These are phyloP conservation scores for Bradypus variegatus DNA, from an alignment of 2,797 vertebrate genomes.

Conservation along the genomic window DNA sequence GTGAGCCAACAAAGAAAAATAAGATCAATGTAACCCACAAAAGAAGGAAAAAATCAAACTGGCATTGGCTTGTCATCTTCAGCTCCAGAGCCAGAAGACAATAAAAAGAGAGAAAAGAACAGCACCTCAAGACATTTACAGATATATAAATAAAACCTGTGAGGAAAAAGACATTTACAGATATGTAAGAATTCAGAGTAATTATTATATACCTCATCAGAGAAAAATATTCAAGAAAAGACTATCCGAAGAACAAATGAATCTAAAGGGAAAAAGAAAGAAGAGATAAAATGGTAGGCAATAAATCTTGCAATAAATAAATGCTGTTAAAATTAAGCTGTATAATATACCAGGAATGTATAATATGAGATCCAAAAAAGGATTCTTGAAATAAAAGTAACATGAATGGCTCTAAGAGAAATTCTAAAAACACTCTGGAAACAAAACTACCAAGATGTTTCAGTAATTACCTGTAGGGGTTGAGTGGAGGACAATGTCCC, in stretches of 20 bases:
- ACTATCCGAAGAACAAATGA: conserved; percentile 6
- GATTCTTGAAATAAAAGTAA: conserved; percentile 13
- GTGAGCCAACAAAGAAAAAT: not conserved
- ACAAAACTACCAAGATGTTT: not conserved
- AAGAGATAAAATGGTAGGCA: not conserved
- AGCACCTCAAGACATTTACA: not conserved
- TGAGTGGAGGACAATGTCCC: not conserved
- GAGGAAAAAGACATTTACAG: not conserved
- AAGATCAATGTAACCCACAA: not conserved
- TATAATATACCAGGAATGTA: not conserved
- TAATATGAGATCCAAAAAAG: not conserved
- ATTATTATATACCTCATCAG: not conserved
- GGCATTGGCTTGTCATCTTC: not conserved
- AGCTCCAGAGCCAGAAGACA: not conserved
- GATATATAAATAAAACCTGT: too few species aligned
- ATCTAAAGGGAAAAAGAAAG: conserved; percentile 8
- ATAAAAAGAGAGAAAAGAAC: not conserved
- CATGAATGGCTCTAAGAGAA: not conserved
- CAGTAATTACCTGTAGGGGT: not conserved
- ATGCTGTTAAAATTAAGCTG: conserved; percentile 2
- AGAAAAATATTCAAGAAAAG: conserved; percentile 12
- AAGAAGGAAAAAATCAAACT: not conserved
- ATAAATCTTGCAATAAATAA: not conserved
- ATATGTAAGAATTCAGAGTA: not conserved
- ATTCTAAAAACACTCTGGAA: not conserved